Evolutionary conservation across 1,140 invertebrate species (phyloP).

Genomic region (Pseudomyrmex concolor): DNA sequence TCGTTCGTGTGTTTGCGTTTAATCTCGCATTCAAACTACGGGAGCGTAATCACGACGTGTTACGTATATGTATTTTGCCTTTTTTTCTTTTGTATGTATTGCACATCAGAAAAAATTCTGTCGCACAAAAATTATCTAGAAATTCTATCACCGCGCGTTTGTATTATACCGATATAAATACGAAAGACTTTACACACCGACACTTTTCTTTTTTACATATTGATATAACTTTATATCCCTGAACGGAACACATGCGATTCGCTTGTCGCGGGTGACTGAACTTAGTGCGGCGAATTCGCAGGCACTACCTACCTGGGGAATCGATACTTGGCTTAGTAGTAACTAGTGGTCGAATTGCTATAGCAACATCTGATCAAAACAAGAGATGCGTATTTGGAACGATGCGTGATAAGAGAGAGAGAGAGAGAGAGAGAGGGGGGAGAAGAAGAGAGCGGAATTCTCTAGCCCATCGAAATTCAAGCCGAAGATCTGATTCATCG

Average conservation of each 20-base stretch:
- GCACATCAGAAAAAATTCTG: too few relatives aligned
- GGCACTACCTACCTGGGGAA: constrained; percentile 54
- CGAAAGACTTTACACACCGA: too few relatives aligned
- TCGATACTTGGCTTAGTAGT: constrained; percentile 64
- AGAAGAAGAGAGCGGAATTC: background rate
- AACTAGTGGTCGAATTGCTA: constrained; percentile 69
- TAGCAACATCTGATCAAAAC: constrained; percentile 77
- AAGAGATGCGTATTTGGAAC: constrained; percentile 34
- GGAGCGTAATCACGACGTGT: background rate
- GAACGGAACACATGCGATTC: background rate
- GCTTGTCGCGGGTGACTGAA: constrained; percentile 49
- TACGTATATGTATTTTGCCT: too few relatives aligned
- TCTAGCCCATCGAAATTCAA: background rate
- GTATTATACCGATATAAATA: background rate
- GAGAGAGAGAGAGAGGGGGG: background rate
- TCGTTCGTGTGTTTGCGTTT: constrained; percentile 17
- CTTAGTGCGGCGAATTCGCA: constrained; percentile 56
- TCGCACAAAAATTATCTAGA: too few relatives aligned
- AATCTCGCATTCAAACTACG: constrained; percentile 30
- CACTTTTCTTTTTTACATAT: too few relatives aligned
- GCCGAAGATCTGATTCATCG: too few relatives aligned
- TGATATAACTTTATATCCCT: too few relatives aligned
- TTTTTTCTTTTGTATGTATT: too few relatives aligned
- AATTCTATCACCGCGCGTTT: background rate
- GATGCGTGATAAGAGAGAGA: background rate